Evolutionary conservation across 2,113 vertebrate species (phyloP), one percentile per base, ranked within the genome.

Genomic region (Sinocyclocheilus rhinocerous): DNA sequence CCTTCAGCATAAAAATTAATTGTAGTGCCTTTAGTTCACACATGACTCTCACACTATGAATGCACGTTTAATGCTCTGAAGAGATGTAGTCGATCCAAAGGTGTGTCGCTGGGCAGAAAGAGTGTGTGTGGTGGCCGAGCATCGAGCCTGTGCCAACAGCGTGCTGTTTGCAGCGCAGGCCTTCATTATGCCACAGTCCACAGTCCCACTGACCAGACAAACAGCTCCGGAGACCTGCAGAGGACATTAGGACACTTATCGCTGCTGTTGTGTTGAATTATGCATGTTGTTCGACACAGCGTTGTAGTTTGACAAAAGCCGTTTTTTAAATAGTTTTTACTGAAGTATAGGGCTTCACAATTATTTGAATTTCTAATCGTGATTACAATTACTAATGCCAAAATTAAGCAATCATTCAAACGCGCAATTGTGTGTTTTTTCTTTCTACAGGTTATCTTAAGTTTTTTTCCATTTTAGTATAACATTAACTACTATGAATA

Each of bases 131-230:
- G 83, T 89, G 94, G 93, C 93, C 36, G 81, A 87, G 91, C 85
- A 92, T 95, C 95, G 39, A 88, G 94, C 80, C 77, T 29, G 90
- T 88, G 90, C 94, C 88, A 33, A 89, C 94, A 95, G 94, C 87
- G 13, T 85, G 86, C 91, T 93, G 95, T 91, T 95, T 95, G 91
- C 87, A 89, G 93, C 80, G 88, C 91, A 45, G 82, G 84, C 94
- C 93, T 93, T 95, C 95, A 95, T 95, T 81, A 93, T 89, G n/a
- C 90, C 94, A 87, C 70, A 11, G 70, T 83, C 61, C 87, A 93
- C 91, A 78, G 42, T 81, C 92, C 87, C 84, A 52, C 84, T 84
- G 81, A 90, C 83, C 89, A 76, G 13, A 89, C 87, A 90, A 91
- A 92, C 89, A 20, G 87, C 83, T 89, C 88, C 22, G 67, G 87